phyloP scores from a whole-genome alignment of 2,888 invertebrate species.

The Ophioninae sp. region DNA sequence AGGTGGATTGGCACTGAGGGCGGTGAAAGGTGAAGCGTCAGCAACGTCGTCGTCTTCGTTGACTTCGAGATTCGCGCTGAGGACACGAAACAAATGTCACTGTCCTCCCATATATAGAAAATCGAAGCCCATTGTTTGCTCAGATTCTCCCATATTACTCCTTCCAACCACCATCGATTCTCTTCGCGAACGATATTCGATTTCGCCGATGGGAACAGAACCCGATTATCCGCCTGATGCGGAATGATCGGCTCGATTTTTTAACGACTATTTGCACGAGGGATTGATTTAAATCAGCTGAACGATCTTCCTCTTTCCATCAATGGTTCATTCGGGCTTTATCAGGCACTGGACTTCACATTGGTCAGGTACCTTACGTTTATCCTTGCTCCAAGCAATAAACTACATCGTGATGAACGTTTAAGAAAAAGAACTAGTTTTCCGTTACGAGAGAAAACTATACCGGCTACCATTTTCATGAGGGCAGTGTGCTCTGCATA shows the following conservation, averaged over 20 bases:
- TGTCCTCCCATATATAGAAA: slow-evolving; percentile 66
- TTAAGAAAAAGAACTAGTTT: no score
- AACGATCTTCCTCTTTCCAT: background rate
- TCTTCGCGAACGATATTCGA: slow-evolving; percentile 35
- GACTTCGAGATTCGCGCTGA: slow-evolving; percentile 53
- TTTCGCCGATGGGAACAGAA: slow-evolving; percentile 25
- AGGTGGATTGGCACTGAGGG: slow-evolving; percentile 59
- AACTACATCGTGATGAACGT: slow-evolving; percentile 32
- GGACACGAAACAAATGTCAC: slow-evolving; percentile 67
- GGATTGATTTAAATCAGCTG: background rate
- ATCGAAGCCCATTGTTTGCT: slow-evolving; percentile 62
- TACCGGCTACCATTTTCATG: background rate
- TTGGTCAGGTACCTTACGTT: no score
- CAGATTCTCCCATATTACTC: slow-evolving; percentile 35
- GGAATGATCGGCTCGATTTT: slow-evolving; percentile 33
- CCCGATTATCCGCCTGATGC: slow-evolving; percentile 9
- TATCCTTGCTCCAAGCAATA: slow-evolving; percentile 37
- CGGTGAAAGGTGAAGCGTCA: slow-evolving; percentile 67
- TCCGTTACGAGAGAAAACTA: no score
- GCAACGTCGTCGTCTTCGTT: slow-evolving; percentile 47
- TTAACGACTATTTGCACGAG: background rate
- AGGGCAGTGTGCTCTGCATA: slow-evolving; percentile 14
- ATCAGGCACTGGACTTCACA: no score
- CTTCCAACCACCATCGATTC: slow-evolving; percentile 9
- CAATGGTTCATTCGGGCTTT: no score